Percentiles rank a stretch among this genome's conserved stretches.
Conservation (phyloP, 2,113 vertebrate species). For the Oryzias celebensis region DNA sequence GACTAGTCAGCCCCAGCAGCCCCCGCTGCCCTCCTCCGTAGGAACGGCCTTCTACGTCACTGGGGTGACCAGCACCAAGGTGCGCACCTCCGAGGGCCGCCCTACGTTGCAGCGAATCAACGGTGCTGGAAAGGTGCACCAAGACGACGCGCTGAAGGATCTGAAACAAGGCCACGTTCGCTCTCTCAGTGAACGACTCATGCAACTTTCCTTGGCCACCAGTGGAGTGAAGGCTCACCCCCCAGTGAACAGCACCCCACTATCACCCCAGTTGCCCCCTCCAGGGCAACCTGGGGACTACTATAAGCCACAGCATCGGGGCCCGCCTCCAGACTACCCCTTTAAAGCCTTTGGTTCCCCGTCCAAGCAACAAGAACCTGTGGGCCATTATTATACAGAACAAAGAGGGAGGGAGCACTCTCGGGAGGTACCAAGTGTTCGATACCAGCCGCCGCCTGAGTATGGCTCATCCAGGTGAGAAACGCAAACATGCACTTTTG, state of each 20-base stretch:
- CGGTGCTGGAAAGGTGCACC: constrained; percentile 87
- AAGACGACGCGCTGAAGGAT: constrained; percentile 96
- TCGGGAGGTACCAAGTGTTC: constrained; percentile 88
- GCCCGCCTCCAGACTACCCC: constrained; percentile 95
- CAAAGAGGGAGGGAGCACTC: constrained; percentile 85
- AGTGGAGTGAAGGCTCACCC: constrained; percentile 94
- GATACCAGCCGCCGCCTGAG: constrained; percentile 97
- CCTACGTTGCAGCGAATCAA: constrained; percentile 89
- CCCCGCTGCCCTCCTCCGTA: constrained; percentile 78
- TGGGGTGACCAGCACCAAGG: constrained; percentile 86
- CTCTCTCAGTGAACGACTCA: constrained; percentile 93
- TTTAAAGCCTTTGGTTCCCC: constrained; percentile 87
- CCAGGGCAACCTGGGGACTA: constrained; percentile 82
- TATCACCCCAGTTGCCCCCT: constrained; percentile 83
- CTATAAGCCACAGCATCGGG: constrained; percentile 88
- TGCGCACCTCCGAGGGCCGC: constrained; percentile 90
- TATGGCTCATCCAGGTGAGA: constrained; percentile 94
- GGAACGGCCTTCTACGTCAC: constrained; percentile 93
- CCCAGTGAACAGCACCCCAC: constrained; percentile 87
- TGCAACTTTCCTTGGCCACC: constrained; percentile 96
- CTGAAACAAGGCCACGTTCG: constrained; percentile 98
- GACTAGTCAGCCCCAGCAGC: constrained; percentile 59
- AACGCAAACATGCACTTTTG: not conserved
- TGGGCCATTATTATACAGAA: constrained; percentile 85
- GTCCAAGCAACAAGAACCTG: constrained; percentile 83